Evolutionary conservation across 2,888 invertebrate species (phyloP).

Genomic region (Nemurella pictetii): DNA sequence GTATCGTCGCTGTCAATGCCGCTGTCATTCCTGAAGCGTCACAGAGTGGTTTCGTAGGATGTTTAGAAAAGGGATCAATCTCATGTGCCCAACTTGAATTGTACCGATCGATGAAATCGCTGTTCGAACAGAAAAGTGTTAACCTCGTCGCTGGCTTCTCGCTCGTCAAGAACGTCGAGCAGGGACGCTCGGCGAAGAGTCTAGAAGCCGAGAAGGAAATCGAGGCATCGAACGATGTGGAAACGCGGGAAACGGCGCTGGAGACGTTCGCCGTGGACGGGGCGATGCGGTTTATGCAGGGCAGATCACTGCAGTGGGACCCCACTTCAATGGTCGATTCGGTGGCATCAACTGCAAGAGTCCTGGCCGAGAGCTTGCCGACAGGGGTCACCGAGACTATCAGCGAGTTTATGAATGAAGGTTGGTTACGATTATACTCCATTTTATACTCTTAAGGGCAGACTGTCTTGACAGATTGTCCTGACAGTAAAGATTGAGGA

Average conservation of each 20-base stretch:
- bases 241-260: slow-evolving; percentile 59
- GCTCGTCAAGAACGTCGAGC: slow-evolving; percentile 52
- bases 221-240: slow-evolving; percentile 55
- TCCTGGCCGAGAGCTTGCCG: slow-evolving; percentile 59
- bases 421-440: too few relatives aligned
- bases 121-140: slow-evolving; percentile 62
- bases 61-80: slow-evolving; percentile 64
- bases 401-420: slow-evolving; percentile 60
- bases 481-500: not conserved
- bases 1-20: not conserved
- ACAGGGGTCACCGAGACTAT: slow-evolving; percentile 59
- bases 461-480: not conserved
- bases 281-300: slow-evolving; percentile 59
- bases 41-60: slow-evolving; percentile 54
- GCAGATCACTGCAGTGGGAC: slow-evolving; percentile 59
- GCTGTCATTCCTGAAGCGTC: not conserved
- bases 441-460: too few relatives aligned
- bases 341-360: slow-evolving; percentile 52
- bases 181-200: slow-evolving; percentile 52
- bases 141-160: slow-evolving; percentile 61
- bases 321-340: slow-evolving; percentile 52
- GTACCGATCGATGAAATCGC: slow-evolving; percentile 60
- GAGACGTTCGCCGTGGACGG: slow-evolving; percentile 61
- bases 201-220: slow-evolving; percentile 55
- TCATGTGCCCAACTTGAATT: slow-evolving; percentile 64